These are phyloP conservation scores for Polyommatus iphigenia DNA, from an alignment of 2,888 invertebrate genomes.

Conservation along the genomic window DNA sequence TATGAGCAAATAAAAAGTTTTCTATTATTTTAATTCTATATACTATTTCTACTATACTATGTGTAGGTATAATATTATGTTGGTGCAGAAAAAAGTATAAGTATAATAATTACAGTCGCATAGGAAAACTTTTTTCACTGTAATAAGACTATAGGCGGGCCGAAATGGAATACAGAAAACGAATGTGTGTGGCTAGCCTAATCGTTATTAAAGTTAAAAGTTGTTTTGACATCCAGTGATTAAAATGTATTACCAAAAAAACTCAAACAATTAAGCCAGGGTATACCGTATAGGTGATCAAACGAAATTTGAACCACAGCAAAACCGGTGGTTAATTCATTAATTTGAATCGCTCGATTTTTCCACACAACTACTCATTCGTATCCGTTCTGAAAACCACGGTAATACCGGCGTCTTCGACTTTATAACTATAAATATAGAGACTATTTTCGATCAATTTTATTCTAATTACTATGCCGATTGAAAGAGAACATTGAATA, in stretches of 20 bases:
- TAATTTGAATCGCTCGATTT: constrained; percentile 51
- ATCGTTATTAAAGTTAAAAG: not conserved
- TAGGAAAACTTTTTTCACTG: not conserved
- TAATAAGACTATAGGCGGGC: not conserved
- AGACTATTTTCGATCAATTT: constrained; percentile 35
- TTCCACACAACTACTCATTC: constrained; percentile 49
- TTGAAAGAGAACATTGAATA: constrained; percentile 40
- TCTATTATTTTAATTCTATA: no score
- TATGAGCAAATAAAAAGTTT: no score
- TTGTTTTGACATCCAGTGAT: not conserved
- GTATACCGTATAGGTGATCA: constrained; percentile 35
- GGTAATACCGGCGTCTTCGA: constrained; percentile 28
- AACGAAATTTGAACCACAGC: constrained; percentile 41
- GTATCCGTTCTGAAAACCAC: constrained; percentile 38
- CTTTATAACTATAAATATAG: constrained; percentile 34
- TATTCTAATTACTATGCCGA: constrained; percentile 44
- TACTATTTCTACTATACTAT: no score
- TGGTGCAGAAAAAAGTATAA: not conserved
- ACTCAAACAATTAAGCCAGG: constrained; percentile 31
- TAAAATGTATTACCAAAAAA: not conserved
- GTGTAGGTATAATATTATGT: not conserved
- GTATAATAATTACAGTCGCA: not conserved
- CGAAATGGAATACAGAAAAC: not conserved
- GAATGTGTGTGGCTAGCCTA: no score
- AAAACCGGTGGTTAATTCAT: constrained; percentile 56